Evolutionary conservation across 2,888 invertebrate genomes (phyloP).

Genomic region (Ctena decussata): DNA sequence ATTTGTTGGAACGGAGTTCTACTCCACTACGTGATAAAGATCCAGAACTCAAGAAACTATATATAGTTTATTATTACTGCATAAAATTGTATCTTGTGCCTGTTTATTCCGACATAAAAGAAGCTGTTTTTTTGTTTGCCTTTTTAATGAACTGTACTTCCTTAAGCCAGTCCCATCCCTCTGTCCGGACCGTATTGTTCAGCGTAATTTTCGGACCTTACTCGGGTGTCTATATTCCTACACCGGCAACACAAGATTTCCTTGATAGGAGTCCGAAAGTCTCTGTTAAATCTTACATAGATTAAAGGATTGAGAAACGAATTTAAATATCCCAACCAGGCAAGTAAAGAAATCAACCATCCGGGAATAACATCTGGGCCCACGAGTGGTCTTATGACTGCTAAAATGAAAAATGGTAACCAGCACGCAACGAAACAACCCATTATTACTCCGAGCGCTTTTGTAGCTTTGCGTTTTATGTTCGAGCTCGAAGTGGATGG

Average conservation of each 20-base stretch:
- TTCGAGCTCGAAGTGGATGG: slow-evolving; percentile 47
- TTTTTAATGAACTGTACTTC: too few relatives aligned
- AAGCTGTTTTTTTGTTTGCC: too few relatives aligned
- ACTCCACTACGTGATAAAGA: too few relatives aligned
- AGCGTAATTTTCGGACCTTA: slow-evolving; percentile 85
- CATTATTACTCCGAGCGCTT: slow-evolving; percentile 98
- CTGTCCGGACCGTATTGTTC: slow-evolving; percentile 83
- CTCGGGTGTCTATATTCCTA: slow-evolving; percentile 84
- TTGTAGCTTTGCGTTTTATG: slow-evolving; percentile 92
- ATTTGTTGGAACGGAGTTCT: too few relatives aligned
- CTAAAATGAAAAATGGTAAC: slow-evolving; percentile 98
- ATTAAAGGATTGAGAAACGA: slow-evolving; percentile 98
- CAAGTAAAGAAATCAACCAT: slow-evolving; percentile 79
- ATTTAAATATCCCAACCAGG: slow-evolving; percentile 94
- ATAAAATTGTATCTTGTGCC: too few relatives aligned
- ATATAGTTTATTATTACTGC: too few relatives aligned
- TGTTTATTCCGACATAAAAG: too few relatives aligned
- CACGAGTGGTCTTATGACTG: slow-evolving; percentile 90
- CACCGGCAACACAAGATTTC: slow-evolving; percentile 93
- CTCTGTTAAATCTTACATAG: slow-evolving; percentile 97
- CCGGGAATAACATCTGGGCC: slow-evolving; percentile 75
- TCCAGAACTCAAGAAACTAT: too few relatives aligned
- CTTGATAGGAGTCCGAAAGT: slow-evolving; percentile 98
- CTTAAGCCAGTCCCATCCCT: slow-evolving; percentile 76
- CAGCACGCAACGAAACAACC: slow-evolving; percentile 97